Evolutionary conservation across 1,140 invertebrate species (phyloP).

Genomic region (Ladona fulva): DNA sequence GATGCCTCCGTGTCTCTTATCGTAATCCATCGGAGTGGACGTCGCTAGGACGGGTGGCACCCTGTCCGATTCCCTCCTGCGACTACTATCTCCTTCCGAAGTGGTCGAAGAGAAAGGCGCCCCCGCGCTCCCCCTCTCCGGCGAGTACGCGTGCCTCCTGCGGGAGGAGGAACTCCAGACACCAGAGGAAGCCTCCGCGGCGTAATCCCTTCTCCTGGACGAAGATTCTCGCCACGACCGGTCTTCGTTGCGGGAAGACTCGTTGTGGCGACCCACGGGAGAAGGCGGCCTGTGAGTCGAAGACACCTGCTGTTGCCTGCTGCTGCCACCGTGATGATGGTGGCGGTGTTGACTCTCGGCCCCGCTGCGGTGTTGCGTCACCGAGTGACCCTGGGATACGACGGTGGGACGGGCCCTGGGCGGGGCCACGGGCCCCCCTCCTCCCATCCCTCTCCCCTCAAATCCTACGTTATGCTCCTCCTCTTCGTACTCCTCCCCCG

Average conservation of each 20-base stretch:
- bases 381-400: conserved; percentile 20
- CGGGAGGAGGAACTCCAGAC: conserved; percentile 15
- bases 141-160: conserved; percentile 15
- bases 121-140: conserved; percentile 28
- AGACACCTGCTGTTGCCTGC: conserved; percentile 22
- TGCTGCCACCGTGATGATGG: conserved; percentile 29
- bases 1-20: neutral
- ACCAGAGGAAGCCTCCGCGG: conserved; percentile 15
- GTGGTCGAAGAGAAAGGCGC: neutral
- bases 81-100: neutral
- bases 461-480: conserved; percentile 24
- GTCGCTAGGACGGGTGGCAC: neutral
- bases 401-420: conserved; percentile 23
- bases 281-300: conserved; percentile 30
- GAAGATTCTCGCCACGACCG: conserved; percentile 19
- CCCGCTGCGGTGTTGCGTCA: conserved; percentile 24
- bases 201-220: conserved; percentile 23
- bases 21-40: neutral
- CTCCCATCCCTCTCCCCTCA: conserved; percentile 25
- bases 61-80: neutral
- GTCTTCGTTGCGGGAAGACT: conserved; percentile 27
- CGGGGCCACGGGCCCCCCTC: conserved; percentile 24
- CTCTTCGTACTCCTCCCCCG: conserved; percentile 12
- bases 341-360: conserved; percentile 27
- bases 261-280: conserved; percentile 29